Evolutionary conservation across 2,888 invertebrate species (phyloP).

Genomic region (Nemapogon koenigi): DNA sequence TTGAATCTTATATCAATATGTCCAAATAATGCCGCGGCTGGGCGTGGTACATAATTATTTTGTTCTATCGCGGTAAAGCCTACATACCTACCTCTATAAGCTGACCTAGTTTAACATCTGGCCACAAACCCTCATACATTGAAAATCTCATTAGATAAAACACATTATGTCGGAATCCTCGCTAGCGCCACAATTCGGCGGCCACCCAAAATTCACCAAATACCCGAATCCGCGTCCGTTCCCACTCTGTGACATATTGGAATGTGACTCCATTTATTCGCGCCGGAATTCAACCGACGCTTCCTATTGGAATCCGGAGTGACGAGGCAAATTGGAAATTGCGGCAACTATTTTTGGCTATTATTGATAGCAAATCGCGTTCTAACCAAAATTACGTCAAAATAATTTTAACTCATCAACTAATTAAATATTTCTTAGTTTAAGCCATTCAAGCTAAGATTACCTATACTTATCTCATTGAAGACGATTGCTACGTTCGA

Average conservation of each 20-base stretch:
- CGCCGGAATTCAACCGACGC: conserved; percentile 21
- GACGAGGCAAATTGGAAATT: conserved; percentile 63
- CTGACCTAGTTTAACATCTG: neutral
- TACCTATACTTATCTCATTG: no score
- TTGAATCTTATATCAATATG: no score
- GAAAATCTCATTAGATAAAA: conserved; percentile 45
- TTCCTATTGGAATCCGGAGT: conserved; percentile 66
- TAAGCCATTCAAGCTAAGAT: no score
- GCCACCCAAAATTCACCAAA: conserved; percentile 24
- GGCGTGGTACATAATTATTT: no score
- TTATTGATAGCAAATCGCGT: conserved; percentile 5
- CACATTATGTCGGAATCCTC: conserved; percentile 4
- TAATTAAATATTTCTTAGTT: no score
- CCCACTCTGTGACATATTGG: conserved; percentile 60
- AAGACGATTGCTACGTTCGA: no score
- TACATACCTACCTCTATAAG: no score
- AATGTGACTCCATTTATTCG: conserved; percentile 63
- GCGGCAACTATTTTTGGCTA: conserved; percentile 54
- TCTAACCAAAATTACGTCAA: neutral
- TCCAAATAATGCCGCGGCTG: no score
- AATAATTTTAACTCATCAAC: neutral
- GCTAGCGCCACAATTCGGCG: conserved; percentile 3
- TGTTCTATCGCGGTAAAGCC: no score
- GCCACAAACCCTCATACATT: neutral
- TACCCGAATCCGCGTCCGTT: conserved; percentile 46